Percentiles rank a stretch among this genome's conserved stretches.
Evolutionary conservation across 1,140 invertebrate species (phyloP).

Genomic region (Hydropsyche tenuis): DNA sequence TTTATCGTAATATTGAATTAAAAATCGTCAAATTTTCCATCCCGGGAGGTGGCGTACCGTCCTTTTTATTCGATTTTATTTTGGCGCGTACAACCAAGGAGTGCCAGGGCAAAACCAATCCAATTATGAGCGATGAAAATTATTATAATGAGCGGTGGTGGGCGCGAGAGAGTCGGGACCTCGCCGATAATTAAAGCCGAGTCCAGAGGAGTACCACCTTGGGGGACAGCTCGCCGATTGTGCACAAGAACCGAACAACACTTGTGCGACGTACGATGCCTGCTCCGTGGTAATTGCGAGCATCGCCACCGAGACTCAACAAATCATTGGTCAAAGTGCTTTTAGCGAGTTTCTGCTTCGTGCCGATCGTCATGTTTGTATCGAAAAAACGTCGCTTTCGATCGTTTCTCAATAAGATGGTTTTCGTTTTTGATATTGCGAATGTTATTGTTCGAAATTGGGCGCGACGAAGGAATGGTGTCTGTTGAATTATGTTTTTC

Average conservation of each 20-base stretch:
- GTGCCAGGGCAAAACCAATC: conserved; percentile 45
- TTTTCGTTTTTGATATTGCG: too few relatives aligned
- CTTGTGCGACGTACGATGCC: too few relatives aligned
- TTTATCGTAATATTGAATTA: too few relatives aligned
- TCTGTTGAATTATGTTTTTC: conserved; percentile 2
- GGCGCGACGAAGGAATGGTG: too few relatives aligned
- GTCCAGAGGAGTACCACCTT: conserved; percentile 12
- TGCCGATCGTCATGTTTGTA: too few relatives aligned
- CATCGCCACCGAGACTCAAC: background rate
- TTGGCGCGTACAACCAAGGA: background rate
- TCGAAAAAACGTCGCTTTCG: too few relatives aligned
- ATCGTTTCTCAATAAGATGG: too few relatives aligned
- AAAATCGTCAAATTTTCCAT: too few relatives aligned
- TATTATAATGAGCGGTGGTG: conserved; percentile 47
- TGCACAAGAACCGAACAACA: conserved; percentile 2
- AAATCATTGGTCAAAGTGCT: too few relatives aligned
- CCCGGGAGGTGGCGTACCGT: background rate
- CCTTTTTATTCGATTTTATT: conserved; percentile 17
- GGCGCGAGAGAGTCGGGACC: conserved; percentile 24
- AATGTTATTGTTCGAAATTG: too few relatives aligned
- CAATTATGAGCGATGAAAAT: conserved; percentile 50
- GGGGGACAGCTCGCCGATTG: conserved; percentile 36
- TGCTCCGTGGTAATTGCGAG: conserved; percentile 27
- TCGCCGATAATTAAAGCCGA: conserved; percentile 35
- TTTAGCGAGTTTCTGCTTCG: too few relatives aligned